Evolutionary conservation across 2,797 vertebrate species (phyloP).

Genomic region (Lepus townsendii): DNA sequence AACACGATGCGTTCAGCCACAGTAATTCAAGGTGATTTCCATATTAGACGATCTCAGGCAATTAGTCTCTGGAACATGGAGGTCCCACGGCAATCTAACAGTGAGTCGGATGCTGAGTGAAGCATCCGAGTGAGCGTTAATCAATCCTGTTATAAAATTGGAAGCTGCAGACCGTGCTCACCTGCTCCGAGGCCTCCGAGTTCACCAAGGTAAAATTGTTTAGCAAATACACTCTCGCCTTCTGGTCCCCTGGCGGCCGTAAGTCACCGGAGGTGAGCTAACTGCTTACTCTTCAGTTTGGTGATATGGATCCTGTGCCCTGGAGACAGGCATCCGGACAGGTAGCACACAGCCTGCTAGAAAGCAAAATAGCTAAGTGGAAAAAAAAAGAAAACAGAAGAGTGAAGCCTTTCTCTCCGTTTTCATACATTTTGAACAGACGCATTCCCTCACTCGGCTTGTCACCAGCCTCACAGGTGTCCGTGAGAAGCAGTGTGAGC

Average conservation of each 20-base stretch:
- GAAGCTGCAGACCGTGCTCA: not conserved
- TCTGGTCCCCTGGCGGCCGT: not conserved
- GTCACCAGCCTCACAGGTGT: not conserved
- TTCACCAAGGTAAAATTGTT: constrained; percentile 2
- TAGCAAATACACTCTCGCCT: not conserved
- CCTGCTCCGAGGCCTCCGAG: not conserved
- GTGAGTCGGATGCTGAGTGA: constrained; percentile 63
- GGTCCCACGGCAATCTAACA: constrained; percentile 38
- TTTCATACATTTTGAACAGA: not conserved
- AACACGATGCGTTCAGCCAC: not conserved
- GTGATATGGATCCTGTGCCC: not conserved
- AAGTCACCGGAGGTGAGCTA: not conserved
- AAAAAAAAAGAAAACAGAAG: not conserved
- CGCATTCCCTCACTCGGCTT: not conserved
- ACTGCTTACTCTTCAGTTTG: not conserved
- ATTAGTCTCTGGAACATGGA: constrained; percentile 69
- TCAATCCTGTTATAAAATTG: constrained; percentile 37
- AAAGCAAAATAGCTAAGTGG: not conserved
- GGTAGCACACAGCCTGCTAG: accelerated
- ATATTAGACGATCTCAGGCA: constrained; percentile 54
- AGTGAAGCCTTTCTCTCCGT: not conserved
- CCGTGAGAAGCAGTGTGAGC: not conserved
- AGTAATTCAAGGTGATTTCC: constrained; percentile 46
- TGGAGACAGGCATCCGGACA: not conserved
- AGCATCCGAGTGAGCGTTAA: constrained; percentile 11